These are phyloP conservation scores for Epirrita christyi DNA, from an alignment of 2,888 invertebrate genomes.

Conservation along the genomic window DNA sequence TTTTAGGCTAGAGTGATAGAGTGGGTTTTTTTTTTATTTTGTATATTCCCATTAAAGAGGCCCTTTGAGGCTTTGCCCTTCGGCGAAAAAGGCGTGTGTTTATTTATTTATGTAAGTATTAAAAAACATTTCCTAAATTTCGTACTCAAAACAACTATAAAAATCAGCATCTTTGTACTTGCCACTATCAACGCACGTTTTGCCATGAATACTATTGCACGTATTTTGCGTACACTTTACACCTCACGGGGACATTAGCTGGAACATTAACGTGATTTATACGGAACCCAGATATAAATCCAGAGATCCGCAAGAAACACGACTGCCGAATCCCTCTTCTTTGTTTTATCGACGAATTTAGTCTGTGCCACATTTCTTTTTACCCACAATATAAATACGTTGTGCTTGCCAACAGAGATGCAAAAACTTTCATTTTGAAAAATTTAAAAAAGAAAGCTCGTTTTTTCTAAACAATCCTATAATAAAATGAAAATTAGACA, in stretches of 20 bases:
- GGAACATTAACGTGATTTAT: slow-evolving; percentile 76
- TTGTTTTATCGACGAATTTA: slow-evolving; percentile 47
- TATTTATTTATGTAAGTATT: no score
- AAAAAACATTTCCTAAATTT: no score
- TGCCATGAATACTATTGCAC: slow-evolving; percentile 46
- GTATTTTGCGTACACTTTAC: slow-evolving; percentile 55
- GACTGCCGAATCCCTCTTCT: slow-evolving; percentile 62
- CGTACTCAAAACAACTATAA: no score
- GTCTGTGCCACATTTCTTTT: slow-evolving; percentile 32
- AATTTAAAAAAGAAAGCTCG: no score
- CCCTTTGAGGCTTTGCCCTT: no score
- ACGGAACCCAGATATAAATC: slow-evolving; percentile 65
- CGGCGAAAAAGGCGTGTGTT: no score
- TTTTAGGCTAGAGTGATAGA: no score
- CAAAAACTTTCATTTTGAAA: not conserved
- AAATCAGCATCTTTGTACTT: not conserved
- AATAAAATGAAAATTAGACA: no score
- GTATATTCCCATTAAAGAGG: no score
- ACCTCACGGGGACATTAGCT: slow-evolving; percentile 66
- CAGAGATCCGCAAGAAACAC: slow-evolving; percentile 57
- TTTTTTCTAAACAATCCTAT: no score
- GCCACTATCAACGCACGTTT: slow-evolving; percentile 25
- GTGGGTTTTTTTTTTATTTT: no score
- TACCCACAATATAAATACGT: slow-evolving; percentile 27
- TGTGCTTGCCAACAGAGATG: slow-evolving; percentile 14